Percentiles rank a stretch among this genome's conserved stretches.
Conservation (phyloP, 2,888 invertebrate species). For the Xestia xanthographa region DNA sequence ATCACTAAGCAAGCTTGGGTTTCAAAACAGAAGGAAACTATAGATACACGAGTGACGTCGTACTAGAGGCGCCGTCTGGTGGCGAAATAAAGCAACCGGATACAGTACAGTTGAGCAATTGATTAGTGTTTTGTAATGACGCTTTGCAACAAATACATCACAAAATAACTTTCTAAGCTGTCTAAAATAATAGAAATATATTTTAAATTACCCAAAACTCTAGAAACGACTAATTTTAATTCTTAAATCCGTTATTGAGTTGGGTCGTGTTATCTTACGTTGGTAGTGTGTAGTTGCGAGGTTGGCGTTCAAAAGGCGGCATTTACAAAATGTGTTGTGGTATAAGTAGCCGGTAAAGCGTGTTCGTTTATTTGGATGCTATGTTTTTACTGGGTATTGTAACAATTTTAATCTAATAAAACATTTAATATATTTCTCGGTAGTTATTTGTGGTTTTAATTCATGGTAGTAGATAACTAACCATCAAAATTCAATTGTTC, state of each 20-base stretch:
- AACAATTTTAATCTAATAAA: neutral
- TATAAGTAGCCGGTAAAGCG: slow-evolving; percentile 66
- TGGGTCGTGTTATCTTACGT: slow-evolving; percentile 64
- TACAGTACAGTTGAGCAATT: slow-evolving; percentile 74
- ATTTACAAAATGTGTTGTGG: slow-evolving; percentile 75
- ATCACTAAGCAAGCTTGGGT: slow-evolving; percentile 90
- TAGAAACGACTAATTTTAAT: neutral
- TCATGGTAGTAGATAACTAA: neutral
- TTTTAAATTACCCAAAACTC: neutral
- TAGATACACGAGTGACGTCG: slow-evolving; percentile 90
- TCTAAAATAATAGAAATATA: slow-evolving; percentile 45
- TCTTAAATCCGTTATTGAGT: slow-evolving; percentile 27
- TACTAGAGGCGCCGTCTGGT: slow-evolving; percentile 86
- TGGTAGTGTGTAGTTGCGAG: slow-evolving; percentile 75
- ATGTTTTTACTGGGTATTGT: slow-evolving; percentile 12
- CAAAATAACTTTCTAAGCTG: slow-evolving; percentile 12
- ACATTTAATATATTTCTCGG: neutral
- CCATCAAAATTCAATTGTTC: neutral
- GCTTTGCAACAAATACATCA: slow-evolving; percentile 24
- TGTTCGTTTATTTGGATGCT: slow-evolving; percentile 47
- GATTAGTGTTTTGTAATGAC: slow-evolving; percentile 48
- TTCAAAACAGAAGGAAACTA: slow-evolving; percentile 91
- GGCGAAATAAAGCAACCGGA: slow-evolving; percentile 81
- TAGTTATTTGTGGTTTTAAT: slow-evolving; percentile 18
- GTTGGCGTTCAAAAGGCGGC: slow-evolving; percentile 73